These are phyloP conservation scores for Lamellibrachia satsuma DNA, from an alignment of 2,888 invertebrate species.

Conservation along the genomic window DNA sequence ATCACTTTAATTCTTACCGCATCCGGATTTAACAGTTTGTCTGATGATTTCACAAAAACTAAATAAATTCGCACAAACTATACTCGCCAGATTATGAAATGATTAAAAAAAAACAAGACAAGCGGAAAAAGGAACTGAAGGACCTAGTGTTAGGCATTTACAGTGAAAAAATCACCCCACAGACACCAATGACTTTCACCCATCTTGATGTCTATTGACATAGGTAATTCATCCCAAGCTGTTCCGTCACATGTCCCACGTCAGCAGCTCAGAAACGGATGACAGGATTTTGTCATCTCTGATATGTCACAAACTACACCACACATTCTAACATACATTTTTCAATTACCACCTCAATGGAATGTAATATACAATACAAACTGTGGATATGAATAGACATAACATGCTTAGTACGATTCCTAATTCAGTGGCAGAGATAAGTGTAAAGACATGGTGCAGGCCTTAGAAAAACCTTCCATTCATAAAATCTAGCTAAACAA, in stretches of 20 bases:
- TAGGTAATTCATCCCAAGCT: neutral
- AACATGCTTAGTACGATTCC: neutral
- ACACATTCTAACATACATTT: neutral
- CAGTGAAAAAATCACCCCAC: no score
- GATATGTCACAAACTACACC: conserved; percentile 13
- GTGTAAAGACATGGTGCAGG: neutral
- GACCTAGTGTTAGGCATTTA: no score
- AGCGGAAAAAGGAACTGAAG: no score
- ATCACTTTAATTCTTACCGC: no score
- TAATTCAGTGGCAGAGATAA: neutral
- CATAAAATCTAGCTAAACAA: neutral
- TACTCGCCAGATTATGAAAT: no score
- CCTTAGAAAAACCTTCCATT: neutral
- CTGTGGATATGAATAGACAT: neutral
- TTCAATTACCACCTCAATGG: neutral
- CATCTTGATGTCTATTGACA: no score
- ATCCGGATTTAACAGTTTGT: no score
- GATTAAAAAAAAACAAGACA: no score
- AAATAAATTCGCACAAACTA: no score
- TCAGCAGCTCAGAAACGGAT: neutral
- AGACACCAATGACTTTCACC: no score
- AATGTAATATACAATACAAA: neutral
- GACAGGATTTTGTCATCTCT: neutral
- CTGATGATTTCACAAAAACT: no score
- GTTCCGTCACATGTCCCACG: neutral